phyloP scores from a whole-genome alignment of 2,797 vertebrate species.

The Pogoniulus pusillus region DNA sequence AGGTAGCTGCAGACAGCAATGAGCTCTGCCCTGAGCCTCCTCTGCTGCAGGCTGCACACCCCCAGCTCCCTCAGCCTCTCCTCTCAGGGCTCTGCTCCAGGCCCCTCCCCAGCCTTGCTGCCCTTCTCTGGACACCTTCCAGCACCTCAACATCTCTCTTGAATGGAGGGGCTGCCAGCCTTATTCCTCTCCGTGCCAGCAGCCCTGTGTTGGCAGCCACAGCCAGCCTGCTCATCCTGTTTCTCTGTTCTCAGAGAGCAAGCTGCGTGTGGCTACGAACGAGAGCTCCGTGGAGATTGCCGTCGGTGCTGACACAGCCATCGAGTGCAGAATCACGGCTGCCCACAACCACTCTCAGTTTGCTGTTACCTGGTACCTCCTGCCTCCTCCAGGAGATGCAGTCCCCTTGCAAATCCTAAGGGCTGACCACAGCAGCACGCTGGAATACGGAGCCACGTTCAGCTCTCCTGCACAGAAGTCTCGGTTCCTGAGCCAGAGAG shows the following conservation, averaged over 20 bases:
- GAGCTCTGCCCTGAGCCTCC: too few relatives aligned
- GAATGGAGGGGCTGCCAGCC: too few relatives aligned
- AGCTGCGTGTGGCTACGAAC: slow-evolving; percentile 54
- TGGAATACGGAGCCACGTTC: slow-evolving; percentile 53
- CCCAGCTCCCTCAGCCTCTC: too few relatives aligned
- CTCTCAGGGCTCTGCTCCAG: too few relatives aligned
- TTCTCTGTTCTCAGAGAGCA: slow-evolving; percentile 66
- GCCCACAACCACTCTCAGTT: slow-evolving; percentile 69
- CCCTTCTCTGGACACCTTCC: too few relatives aligned
- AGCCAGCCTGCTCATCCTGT: not conserved
- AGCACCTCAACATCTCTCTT: too few relatives aligned
- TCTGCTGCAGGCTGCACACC: too few relatives aligned
- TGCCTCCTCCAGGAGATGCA: not conserved
- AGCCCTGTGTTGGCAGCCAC: not conserved
- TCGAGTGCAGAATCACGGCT: slow-evolving; percentile 75
- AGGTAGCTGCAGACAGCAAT: too few relatives aligned
- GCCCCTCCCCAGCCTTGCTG: too few relatives aligned
- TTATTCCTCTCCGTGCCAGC: not conserved
- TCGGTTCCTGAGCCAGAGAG: slow-evolving; percentile 64
- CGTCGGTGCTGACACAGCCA: slow-evolving; percentile 53
- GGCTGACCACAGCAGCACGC: slow-evolving; percentile 56
- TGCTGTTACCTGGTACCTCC: slow-evolving; percentile 79
- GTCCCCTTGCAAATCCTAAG: slow-evolving; percentile 57
- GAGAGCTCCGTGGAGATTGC: slow-evolving; percentile 26
- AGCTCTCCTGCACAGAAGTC: slow-evolving; percentile 27